phyloP scores from a whole-genome alignment of 2,888 invertebrate genomes.

The Perizoma affinitatum region DNA sequence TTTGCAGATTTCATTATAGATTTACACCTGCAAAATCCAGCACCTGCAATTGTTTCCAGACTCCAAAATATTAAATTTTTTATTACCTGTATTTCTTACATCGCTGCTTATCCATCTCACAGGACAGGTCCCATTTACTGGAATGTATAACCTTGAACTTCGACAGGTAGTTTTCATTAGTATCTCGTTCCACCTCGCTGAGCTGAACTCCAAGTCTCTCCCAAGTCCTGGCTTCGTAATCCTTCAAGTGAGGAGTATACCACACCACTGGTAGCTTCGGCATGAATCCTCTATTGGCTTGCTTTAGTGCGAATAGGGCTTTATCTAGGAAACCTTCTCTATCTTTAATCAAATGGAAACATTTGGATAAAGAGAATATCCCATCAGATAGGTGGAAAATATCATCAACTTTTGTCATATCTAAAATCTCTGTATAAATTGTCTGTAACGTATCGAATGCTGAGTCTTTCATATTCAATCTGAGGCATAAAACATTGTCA shows the following conservation, averaged over 20 bases:
- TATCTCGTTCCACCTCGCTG: slow-evolving; percentile 88
- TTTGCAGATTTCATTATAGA: no score
- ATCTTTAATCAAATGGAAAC: slow-evolving; percentile 87
- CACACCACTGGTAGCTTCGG: slow-evolving; percentile 86
- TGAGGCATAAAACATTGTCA: slow-evolving; percentile 90
- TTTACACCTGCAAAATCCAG: no score
- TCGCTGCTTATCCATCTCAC: slow-evolving; percentile 67
- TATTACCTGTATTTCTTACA: slow-evolving; percentile 62
- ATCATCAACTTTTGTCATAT: slow-evolving; percentile 88
- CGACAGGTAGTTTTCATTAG: slow-evolving; percentile 86
- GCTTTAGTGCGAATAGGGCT: slow-evolving; percentile 83
- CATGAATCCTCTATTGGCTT: slow-evolving; percentile 82
- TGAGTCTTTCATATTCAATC: slow-evolving; percentile 88
- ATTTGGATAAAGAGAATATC: slow-evolving; percentile 87
- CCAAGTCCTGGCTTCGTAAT: slow-evolving; percentile 77
- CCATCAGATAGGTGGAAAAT: slow-evolving; percentile 92
- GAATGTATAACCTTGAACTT: slow-evolving; percentile 91
- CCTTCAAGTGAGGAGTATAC: slow-evolving; percentile 86
- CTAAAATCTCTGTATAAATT: slow-evolving; percentile 88
- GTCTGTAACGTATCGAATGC: slow-evolving; percentile 87
- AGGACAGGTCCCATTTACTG: slow-evolving; percentile 92
- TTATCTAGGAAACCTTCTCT: slow-evolving; percentile 89
- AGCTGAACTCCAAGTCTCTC: slow-evolving; percentile 86
- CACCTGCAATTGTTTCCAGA: no score
- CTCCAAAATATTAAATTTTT: background rate